These are phyloP conservation scores for Spatulosminthurus flaviceps DNA, from an alignment of 2,888 invertebrate species.

Conservation along the genomic window DNA sequence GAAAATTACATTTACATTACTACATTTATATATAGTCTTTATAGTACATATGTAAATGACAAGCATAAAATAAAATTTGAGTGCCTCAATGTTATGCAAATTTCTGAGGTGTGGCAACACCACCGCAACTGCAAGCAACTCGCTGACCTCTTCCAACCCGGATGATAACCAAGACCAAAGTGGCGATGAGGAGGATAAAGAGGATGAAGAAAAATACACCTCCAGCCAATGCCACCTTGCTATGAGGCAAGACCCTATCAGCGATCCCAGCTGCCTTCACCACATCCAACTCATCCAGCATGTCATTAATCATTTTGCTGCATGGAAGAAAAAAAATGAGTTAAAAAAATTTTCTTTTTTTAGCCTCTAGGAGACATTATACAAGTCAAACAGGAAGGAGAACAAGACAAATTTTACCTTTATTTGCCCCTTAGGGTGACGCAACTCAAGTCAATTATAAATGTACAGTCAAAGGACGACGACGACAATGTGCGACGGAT, in stretches of 20 bases:
- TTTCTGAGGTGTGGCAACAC: conserved; percentile 41
- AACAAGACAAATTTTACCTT: too few relatives aligned
- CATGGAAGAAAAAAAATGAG: background rate
- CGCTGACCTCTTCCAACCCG: conserved; percentile 33
- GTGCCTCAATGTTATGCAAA: conserved; percentile 28
- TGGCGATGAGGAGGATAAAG: conserved; percentile 31
- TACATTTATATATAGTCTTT: too few relatives aligned
- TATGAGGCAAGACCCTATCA: conserved; percentile 38
- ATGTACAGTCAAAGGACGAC: too few relatives aligned
- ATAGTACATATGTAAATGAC: too few relatives aligned
- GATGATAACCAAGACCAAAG: conserved; percentile 31
- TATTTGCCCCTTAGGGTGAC: too few relatives aligned
- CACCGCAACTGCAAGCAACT: conserved; percentile 37
- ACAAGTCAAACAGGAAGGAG: too few relatives aligned
- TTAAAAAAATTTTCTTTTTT: too few relatives aligned
- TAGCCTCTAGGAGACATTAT: too few relatives aligned
- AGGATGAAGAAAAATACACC: conserved; percentile 24
- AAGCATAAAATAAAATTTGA: background rate
- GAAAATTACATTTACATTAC: too few relatives aligned
- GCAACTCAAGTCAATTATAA: too few relatives aligned
- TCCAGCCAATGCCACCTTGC: conserved; percentile 10
- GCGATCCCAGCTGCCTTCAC: conserved; percentile 35
- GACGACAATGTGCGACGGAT: too few relatives aligned
- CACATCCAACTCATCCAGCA: conserved; percentile 45
- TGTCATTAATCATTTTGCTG: conserved; percentile 48